A percentile compares a stretch with the other conserved stretches of the same genome.
Evolutionary conservation across 2,797 vertebrate genomes (phyloP).

Genomic region (Cynopterus sphinx): DNA sequence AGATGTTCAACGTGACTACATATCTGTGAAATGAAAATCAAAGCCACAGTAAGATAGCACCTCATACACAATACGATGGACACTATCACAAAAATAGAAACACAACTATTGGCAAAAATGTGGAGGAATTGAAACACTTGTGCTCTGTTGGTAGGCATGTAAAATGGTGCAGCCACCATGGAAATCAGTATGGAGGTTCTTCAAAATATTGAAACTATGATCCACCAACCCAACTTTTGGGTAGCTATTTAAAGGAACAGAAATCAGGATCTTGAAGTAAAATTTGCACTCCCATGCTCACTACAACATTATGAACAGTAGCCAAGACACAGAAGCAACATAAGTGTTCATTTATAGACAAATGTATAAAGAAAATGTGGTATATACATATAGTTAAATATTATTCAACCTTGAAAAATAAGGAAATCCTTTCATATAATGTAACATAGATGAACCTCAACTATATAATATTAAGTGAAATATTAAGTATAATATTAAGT

Average conservation of each 20-base stretch:
- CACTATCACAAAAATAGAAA: not conserved
- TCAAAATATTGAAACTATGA: not conserved
- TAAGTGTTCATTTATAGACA: not conserved
- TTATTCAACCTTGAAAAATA: not conserved
- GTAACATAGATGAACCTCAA: not conserved
- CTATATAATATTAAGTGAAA: not conserved
- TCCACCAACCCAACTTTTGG: not conserved
- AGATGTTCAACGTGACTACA: not conserved
- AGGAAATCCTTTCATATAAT: not conserved
- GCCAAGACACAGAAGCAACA: not conserved
- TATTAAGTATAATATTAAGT: not conserved
- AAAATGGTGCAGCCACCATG: not conserved
- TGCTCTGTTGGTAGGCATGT: not conserved
- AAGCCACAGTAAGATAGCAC: not conserved
- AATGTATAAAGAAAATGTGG: not conserved
- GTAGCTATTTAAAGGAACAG: not conserved
- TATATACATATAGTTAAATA: not conserved
- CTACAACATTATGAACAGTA: not conserved
- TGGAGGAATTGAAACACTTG: not conserved
- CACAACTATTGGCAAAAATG: not conserved
- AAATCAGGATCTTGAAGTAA: not conserved
- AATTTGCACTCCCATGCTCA: not conserved
- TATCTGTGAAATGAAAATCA: not conserved
- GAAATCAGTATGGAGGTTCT: not conserved
- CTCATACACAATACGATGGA: not conserved